These are phyloP conservation scores for Lochmaea capreae DNA, from an alignment of 2,888 invertebrate species.

Conservation along the genomic window DNA sequence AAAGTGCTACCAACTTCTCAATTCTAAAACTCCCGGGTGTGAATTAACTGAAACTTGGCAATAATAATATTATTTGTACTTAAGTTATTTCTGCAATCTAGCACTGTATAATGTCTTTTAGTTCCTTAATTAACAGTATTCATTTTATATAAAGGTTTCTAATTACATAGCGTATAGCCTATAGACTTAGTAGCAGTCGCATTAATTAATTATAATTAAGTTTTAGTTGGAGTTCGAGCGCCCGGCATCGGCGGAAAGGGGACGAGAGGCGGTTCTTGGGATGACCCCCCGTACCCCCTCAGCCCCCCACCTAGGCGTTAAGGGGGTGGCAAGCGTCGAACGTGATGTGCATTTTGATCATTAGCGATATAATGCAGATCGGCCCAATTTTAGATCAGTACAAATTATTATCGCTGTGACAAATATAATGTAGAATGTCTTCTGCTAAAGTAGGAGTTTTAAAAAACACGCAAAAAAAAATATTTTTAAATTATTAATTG, in stretches of 20 bases:
- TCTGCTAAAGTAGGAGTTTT: too few relatives aligned
- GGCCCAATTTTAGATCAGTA: slow-evolving; percentile 54
- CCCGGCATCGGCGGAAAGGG: slow-evolving; percentile 64
- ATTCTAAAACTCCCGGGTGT: slow-evolving; percentile 43
- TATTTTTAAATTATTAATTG: too few relatives aligned
- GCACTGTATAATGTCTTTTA: slow-evolving; percentile 69
- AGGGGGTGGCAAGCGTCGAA: slow-evolving; percentile 58
- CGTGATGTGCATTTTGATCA: slow-evolving; percentile 66
- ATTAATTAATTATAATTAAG: slow-evolving; percentile 82
- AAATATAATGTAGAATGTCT: not conserved
- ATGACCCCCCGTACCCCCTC: slow-evolving; percentile 18
- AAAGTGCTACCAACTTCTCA: slow-evolving; percentile 42
- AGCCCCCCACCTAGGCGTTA: not conserved
- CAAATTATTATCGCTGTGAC: not conserved
- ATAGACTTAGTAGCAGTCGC: slow-evolving; percentile 64
- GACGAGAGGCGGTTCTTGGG: slow-evolving; percentile 48
- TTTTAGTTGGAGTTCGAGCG: slow-evolving; percentile 73
- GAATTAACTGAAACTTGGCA: slow-evolving; percentile 49
- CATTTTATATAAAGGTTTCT: slow-evolving; percentile 73
- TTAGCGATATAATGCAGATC: slow-evolving; percentile 64
- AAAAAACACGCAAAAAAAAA: too few relatives aligned
- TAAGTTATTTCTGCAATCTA: slow-evolving; percentile 65
- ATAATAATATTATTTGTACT: slow-evolving; percentile 62
- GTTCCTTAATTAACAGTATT: slow-evolving; percentile 72
- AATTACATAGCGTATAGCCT: slow-evolving; percentile 71